Evolutionary conservation across 1,140 invertebrate species (phyloP).

Genomic region (Anoplolepis gracilipes): DNA sequence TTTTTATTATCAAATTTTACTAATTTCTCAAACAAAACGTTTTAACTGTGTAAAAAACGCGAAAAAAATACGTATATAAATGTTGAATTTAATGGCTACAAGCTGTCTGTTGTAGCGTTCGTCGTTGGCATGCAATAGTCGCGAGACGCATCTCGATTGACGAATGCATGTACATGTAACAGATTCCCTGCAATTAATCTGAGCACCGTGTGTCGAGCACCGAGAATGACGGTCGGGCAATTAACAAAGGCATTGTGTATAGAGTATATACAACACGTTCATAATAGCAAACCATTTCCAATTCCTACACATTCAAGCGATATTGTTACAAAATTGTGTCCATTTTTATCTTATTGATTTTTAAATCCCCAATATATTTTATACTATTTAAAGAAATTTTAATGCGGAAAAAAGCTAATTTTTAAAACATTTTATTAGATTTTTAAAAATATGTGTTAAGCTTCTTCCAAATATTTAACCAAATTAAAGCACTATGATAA

Average conservation of each 20-base stretch:
- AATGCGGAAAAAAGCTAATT: background rate
- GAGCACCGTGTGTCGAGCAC: slow-evolving; percentile 60
- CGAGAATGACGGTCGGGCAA: slow-evolving; percentile 59
- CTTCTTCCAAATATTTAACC: background rate
- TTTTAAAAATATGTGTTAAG: background rate
- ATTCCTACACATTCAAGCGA: background rate
- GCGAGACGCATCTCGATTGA: slow-evolving; percentile 56
- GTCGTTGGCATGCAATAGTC: slow-evolving; percentile 7
- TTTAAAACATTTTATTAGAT: background rate
- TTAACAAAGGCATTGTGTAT: slow-evolving; percentile 66
- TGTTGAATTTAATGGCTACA: slow-evolving; percentile 1
- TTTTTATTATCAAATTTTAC: background rate
- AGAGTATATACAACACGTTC: slow-evolving; percentile 33
- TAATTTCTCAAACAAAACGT: background rate
- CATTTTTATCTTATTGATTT: background rate
- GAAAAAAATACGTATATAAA: background rate
- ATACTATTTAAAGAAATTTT: background rate
- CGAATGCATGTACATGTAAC: slow-evolving; percentile 59
- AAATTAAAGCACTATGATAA: background rate
- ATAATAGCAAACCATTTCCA: slow-evolving; percentile 57
- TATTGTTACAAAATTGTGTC: background rate
- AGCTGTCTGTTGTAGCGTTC: slow-evolving; percentile 10
- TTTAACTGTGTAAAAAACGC: background rate
- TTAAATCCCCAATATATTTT: background rate
- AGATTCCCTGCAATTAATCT: slow-evolving; percentile 72